A percentile compares a stretch with the other conserved stretches of the same genome.
These are phyloP conservation scores for Pocillopora damicornis DNA, from an alignment of 64 coral and sea anemone genomes.

Conservation along the genomic window DNA sequence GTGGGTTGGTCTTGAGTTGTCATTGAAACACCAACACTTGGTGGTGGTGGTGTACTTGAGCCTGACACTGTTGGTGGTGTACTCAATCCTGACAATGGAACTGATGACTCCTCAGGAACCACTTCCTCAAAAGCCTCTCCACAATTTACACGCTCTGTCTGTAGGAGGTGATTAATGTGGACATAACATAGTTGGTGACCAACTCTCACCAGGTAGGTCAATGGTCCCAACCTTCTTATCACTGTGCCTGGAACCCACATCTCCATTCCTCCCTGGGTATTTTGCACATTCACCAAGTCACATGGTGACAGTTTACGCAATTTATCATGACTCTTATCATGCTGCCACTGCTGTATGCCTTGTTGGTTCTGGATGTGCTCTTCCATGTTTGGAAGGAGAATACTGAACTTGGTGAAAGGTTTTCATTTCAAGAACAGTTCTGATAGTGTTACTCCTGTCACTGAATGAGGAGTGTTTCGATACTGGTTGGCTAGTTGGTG, in stretches of 20 bases:
- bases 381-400: slow-evolving; percentile 17
- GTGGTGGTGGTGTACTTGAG: not conserved
- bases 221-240: slow-evolving; percentile 16
- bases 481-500: not conserved
- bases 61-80: too few relatives aligned
- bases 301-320: slow-evolving; percentile 15
- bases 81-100: not conserved
- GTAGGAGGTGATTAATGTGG: slow-evolving; percentile 34
- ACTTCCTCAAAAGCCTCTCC: not conserved
- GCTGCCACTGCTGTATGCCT: slow-evolving; percentile 12
- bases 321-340: slow-evolving; percentile 9
- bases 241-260: slow-evolving; percentile 24
- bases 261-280: slow-evolving; percentile 6
- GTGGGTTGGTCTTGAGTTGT: too few relatives aligned
- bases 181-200: slow-evolving; percentile 27
- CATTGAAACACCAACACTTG: too few relatives aligned
- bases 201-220: slow-evolving; percentile 43
- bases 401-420: slow-evolving; percentile 21
- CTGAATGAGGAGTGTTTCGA: slow-evolving; percentile 51
- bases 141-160: not conserved
- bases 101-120: not conserved
- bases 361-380: slow-evolving; percentile 10
- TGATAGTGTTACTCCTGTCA: slow-evolving; percentile 27
- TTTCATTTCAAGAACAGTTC: slow-evolving; percentile 51
- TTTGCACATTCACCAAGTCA: slow-evolving; percentile 36